Conservation (phyloP, 2,113 vertebrate species). For the Pogonocichla stellata region DNA sequence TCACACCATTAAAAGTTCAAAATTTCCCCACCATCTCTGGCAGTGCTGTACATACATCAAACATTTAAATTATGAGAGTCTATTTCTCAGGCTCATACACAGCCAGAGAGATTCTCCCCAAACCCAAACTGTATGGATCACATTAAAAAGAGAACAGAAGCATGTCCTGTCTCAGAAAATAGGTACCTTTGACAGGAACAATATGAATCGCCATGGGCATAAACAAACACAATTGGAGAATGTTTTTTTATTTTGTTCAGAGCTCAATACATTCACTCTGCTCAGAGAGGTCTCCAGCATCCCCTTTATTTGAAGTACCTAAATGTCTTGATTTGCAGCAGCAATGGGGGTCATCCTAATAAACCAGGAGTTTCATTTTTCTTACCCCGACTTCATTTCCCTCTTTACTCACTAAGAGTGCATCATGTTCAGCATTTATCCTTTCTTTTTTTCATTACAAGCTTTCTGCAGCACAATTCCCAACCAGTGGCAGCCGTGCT, state of each 20-base stretch:
- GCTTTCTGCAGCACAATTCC: not conserved
- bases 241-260: constrained; percentile 45
- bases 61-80: not conserved
- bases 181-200: constrained; percentile 49
- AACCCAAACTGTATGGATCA: not conserved
- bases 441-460: not conserved
- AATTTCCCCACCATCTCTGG: not conserved
- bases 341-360: not conserved
- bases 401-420: not conserved
- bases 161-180: constrained; percentile 16
- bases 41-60: not conserved
- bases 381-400: not conserved
- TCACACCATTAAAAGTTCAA: not conserved
- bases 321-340: not conserved
- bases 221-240: constrained; percentile 57
- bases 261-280: not conserved
- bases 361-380: not conserved
- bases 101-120: not conserved
- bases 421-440: not conserved
- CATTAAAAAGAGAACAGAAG: not conserved
- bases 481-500: not conserved
- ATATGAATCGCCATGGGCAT: constrained; percentile 57
- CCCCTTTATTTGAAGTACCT: not conserved
- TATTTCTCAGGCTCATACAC: constrained; percentile 3
- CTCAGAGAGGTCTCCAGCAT: constrained; percentile 9